These are phyloP conservation scores for Chondrilla cf. caribensis DNA, from an alignment of 37 sponge, comb jelly and placozoan genomes.

Conservation along the genomic window DNA sequence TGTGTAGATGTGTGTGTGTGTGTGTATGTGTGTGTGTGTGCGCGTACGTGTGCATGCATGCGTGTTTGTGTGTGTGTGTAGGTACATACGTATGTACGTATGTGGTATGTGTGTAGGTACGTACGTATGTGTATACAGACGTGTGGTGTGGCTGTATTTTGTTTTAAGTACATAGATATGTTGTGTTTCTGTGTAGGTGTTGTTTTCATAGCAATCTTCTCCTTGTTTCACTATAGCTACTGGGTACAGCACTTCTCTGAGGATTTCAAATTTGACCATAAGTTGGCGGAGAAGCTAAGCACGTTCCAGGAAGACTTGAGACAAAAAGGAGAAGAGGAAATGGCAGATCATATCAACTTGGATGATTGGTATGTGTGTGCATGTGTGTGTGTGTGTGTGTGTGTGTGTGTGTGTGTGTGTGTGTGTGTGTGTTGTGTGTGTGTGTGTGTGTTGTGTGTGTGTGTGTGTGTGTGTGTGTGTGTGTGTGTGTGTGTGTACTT, in stretches of 20 bases:
- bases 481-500: too few species aligned
- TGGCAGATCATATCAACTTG: slow-evolving; percentile 17
- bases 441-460: background rate
- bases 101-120: background rate
- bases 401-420: background rate
- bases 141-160: background rate
- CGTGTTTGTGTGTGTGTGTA: slow-evolving; percentile 1
- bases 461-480: too few species aligned
- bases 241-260: slow-evolving; percentile 3
- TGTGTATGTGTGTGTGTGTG: background rate
- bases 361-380: slow-evolving; percentile 2
- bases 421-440: background rate
- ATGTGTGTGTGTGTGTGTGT: background rate
- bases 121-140: background rate
- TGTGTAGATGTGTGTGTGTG: background rate
- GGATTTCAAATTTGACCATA: slow-evolving; percentile 1
- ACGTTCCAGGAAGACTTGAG: background rate
- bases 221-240: background rate
- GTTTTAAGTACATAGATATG: too few species aligned
- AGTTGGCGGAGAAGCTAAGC: background rate
- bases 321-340: background rate
- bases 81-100: background rate
- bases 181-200: background rate
- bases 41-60: background rate
- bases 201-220: background rate